Conservation (phyloP, 2,888 invertebrate species). For the Ormyrus nitidulus region DNA sequence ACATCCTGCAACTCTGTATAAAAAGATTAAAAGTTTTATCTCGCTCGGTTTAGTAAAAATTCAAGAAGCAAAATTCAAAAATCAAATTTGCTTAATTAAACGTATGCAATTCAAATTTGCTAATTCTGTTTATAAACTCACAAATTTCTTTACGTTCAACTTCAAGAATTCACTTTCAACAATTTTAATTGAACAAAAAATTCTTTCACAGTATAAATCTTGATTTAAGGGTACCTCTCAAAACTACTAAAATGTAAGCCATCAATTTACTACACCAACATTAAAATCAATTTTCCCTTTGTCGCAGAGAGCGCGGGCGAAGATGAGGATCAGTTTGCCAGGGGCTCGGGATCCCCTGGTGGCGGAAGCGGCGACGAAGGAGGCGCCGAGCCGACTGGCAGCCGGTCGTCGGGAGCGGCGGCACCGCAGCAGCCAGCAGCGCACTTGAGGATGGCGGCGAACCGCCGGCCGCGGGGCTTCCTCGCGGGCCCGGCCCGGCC, state of each 20-base stretch:
- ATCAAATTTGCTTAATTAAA: no score
- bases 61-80: no score
- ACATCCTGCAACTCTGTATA: no score
- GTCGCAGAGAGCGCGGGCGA: conserved; percentile 78
- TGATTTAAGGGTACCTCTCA: no score
- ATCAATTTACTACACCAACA: no score
- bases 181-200: neutral
- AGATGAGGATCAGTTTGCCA: conserved; percentile 76
- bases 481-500: conserved; percentile 55
- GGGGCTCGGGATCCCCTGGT: conserved; percentile 74
- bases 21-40: no score
- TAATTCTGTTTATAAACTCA: no score
- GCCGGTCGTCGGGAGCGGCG: conserved; percentile 1
- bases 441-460: conserved; percentile 63
- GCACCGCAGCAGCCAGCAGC: conserved; percentile 1
- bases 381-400: conserved; percentile 16
- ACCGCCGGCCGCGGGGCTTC: conserved; percentile 56
- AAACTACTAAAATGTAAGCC: no score
- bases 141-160: no score
- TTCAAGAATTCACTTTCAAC: neutral
- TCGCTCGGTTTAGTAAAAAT: no score
- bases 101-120: no score
- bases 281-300: neutral
- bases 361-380: conserved; percentile 64
- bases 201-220: neutral